Base-by-base conservation (phyloP, 2,113 vertebrate species). In the Calidris pygmaea region DNA sequence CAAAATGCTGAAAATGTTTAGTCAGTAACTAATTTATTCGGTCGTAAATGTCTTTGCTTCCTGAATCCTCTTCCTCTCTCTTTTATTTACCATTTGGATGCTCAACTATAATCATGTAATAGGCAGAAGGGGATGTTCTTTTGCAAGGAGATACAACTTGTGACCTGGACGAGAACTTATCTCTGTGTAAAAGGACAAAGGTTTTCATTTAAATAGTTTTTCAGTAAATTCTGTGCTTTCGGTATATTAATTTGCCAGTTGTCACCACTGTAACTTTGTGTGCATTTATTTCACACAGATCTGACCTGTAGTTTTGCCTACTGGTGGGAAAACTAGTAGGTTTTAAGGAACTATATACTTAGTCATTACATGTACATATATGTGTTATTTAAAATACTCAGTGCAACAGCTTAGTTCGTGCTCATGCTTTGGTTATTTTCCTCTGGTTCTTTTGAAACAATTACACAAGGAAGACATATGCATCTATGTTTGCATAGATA, bases 1-100 rank as follows among this genome's bases (percentile, higher is more conserved):
- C 94, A 95, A 90, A 93, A 95, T 77, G 76, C 78, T 88, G 73
- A 94, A 92, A 92, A 79, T 30, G 68, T 87, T 94, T 85, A 89
- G 81, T 91, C 78, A 96, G 81, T 81, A 94, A 89, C 67, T 93
- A 66, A 68, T 92, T 93, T 87, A 72, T 94, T 93, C 58, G 21
- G 27, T 87, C 2, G 8, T 45, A 68, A 89, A 88, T 60, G 37
- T 45, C 65, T 91, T 75, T 71, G 39, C 78, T 91, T 93, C 43
- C 47, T 58, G 60, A 94, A 73, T 73, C 75, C 5, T 87, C 24
- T 66, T 66, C 71, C 58, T 71, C 48, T 30, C 24, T 76, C 43
- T 87, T 39, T 71, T 66, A 67, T 80, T 94, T 78, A 74, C 13
- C 34, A 12, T 84, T 95, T 84, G 9, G 13, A 89, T 85, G 37